Base-by-base conservation (phyloP, 2,888 invertebrate species). In the Tridacna crocea region DNA sequence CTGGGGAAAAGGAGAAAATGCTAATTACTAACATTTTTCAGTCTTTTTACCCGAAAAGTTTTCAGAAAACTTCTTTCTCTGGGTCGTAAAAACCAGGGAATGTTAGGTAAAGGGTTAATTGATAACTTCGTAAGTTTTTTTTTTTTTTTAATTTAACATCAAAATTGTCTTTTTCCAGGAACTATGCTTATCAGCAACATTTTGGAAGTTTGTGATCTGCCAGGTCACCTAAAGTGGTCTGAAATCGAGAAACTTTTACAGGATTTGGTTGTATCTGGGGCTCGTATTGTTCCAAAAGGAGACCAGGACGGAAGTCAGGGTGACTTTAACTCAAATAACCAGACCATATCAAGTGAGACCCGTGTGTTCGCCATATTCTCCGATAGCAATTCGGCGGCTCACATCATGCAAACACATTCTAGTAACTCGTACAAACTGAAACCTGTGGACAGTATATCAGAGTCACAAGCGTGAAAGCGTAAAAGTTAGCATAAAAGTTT, bases 161-260 rank as follows among this genome's bases (percentile, higher is more conserved):
- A n/a, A n/a, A n/a, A 36, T 36, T 36, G 2, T 36, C 36, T 36
- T 55, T 12, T 73, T 73, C 6, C 61, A 74, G 74, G 74, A 60
- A 61, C 72, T 78, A 68, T 73, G 73, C 58, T 48, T 73, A 79
- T 74, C 26, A 76, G 85, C 81, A 84, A 87, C 75, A 79, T 84
- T 75, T 83, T 88, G 82, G 88, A 88, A 79, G 83, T 88, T 47
- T 88, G 84, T 77, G 88, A 88, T 70, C 79, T 88, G 36, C 85
- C 87, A 3, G 48, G 74, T 13, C 61, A 63, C 19, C 73, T 87
- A 55, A 80, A 27, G 27, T 77, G 80, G 19, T 73, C 84, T 46
- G 87, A 87, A n/a, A 83, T 82, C n/a, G 85, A 88, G 63, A 85
- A 77, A 65, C 60, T 87, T 13, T 77, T 88, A 55, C 79, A 84